Evolutionary conservation across 2,113 vertebrate species (phyloP), one percentile per base, ranked within the genome.

Genomic region (Zingel zingel): DNA sequence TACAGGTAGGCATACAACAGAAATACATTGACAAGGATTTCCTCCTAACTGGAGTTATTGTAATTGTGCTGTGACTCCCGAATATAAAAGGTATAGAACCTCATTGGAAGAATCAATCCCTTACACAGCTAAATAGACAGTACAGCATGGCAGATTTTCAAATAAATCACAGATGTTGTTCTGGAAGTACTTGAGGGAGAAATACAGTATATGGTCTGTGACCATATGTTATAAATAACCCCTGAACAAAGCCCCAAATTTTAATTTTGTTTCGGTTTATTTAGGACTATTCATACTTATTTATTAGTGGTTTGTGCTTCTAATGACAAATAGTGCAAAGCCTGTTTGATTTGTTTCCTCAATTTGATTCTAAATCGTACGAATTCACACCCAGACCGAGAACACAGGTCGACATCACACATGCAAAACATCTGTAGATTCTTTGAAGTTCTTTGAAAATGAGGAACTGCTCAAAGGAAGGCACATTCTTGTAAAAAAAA

Each of bases 221-320:
- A 62, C 45, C 61, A 82, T 50, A 53, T 78, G 63, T 69, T 70
- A 81, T 61, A 66, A 82, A 90, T 68, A 75, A 75, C 23, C 36
- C 63, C 75, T 25, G 30, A 86, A 84, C 21, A 68, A 74, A 72
- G 39, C 8, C 18, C 9, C 45, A 76, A 56, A 75, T 74, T 19
- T 9, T 30, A 1, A 21, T 10, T 23, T 68, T 68, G 10, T 36
- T 43, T 47, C 19, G 62, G 19, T 58, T 71, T 27, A 11, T 53
- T 75, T 50, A 15, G 2, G 64, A 74, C 48, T 30, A 62, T 48
- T 81, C 21, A 79, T 19, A 47, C 5, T 67, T 50, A 51, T 45
- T 43, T 25, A 82, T 53, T 58, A 79, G 63, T 75, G 53, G 78
- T 87, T 90, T 87, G 84, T 90, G 85, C 77, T 87, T 88, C 15